phyloP scores from a whole-genome alignment of 1,140 invertebrate species.

The Ceratina calcarata region DNA sequence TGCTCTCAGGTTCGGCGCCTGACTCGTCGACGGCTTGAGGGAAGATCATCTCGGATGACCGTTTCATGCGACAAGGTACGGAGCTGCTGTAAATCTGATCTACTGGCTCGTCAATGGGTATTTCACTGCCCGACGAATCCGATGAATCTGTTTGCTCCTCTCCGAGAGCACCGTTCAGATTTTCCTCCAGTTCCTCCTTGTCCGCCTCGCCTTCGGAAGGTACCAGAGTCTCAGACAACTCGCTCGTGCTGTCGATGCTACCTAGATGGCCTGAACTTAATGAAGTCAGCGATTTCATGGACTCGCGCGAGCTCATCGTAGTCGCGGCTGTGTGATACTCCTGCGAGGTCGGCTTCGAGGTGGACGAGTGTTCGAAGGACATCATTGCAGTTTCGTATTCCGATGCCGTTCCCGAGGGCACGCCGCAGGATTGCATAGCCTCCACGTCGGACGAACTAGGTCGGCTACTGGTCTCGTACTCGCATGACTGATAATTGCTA shows the following conservation, averaged over 20 bases:
- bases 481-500: slow-evolving; percentile 94
- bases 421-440: slow-evolving; percentile 80
- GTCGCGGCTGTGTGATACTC: slow-evolving; percentile 92
- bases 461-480: slow-evolving; percentile 88
- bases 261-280: slow-evolving; percentile 93
- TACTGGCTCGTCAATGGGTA: slow-evolving; percentile 64
- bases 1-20: slow-evolving; percentile 47
- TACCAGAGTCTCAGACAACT: slow-evolving; percentile 93
- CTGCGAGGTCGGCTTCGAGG: slow-evolving; percentile 86
- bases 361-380: slow-evolving; percentile 87
- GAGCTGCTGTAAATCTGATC: slow-evolving; percentile 71
- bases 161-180: slow-evolving; percentile 64
- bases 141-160: slow-evolving; percentile 68
- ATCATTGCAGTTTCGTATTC: slow-evolving; percentile 94
- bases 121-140: slow-evolving; percentile 67
- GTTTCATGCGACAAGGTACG: slow-evolving; percentile 88
- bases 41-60: slow-evolving; percentile 94
- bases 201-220: slow-evolving; percentile 87
- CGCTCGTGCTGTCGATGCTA: slow-evolving; percentile 91
- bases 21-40: slow-evolving; percentile 82
- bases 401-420: slow-evolving; percentile 84
- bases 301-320: slow-evolving; percentile 91
- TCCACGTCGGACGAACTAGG: slow-evolving; percentile 94
- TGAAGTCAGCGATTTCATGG: slow-evolving; percentile 93
- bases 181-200: slow-evolving; percentile 77